Conservation (phyloP, 2,888 invertebrate species). For the Galeruca laticollis region DNA sequence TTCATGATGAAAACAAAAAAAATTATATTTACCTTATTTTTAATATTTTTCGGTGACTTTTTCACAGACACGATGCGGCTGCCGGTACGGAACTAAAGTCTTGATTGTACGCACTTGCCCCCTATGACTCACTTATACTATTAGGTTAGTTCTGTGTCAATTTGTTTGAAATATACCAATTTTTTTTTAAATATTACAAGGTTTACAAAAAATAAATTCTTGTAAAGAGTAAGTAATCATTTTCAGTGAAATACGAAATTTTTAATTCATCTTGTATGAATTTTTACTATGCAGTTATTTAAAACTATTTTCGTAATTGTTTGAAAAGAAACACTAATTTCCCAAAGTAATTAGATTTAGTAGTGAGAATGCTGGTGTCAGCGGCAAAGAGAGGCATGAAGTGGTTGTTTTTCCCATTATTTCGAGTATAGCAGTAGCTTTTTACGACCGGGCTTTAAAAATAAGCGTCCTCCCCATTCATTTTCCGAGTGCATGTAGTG, state of each 20-base stretch:
- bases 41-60: too few species aligned
- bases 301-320: neutral
- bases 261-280: neutral
- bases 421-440: conserved; percentile 22
- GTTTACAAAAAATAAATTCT: too few species aligned
- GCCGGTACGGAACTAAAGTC: too few species aligned
- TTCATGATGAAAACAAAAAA: too few species aligned
- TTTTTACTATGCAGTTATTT: neutral
- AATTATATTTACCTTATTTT: too few species aligned
- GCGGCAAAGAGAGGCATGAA: conserved; percentile 11
- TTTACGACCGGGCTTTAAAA: conserved; percentile 18
- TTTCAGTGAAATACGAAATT: neutral
- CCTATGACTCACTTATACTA: too few species aligned
- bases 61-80: too few species aligned
- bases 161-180: too few species aligned
- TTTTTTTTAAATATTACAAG: too few species aligned
- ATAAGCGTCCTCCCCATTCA: conserved; percentile 12
- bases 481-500: conserved; percentile 9
- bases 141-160: too few species aligned
- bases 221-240: too few species aligned
- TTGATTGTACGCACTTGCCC: too few species aligned
- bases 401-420: conserved; percentile 35
- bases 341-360: conserved; percentile 24
- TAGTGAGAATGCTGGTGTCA: conserved; percentile 1
- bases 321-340: neutral